Evolutionary conservation across 2,113 vertebrate genomes (phyloP).

Genomic region (Leptobrachium ailaonicum): DNA sequence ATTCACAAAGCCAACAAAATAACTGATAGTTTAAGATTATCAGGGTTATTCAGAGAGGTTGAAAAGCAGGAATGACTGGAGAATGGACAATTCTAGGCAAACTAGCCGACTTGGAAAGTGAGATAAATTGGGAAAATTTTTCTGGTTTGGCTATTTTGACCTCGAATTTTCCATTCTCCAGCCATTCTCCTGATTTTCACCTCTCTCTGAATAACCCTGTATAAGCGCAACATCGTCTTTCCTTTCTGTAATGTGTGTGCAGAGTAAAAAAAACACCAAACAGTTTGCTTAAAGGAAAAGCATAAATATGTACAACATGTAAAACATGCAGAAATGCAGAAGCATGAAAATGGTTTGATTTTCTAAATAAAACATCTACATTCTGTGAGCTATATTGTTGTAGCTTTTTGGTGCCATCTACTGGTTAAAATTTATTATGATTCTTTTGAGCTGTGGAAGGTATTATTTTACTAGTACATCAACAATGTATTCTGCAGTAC

Average conservation of each 20-base stretch:
- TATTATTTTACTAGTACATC: no score
- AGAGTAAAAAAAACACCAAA: background rate
- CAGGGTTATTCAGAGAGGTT: no score
- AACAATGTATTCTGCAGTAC: no score
- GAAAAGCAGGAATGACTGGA: no score
- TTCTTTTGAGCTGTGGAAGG: no score
- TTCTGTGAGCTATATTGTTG: background rate
- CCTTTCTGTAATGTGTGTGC: background rate
- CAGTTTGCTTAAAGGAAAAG: background rate
- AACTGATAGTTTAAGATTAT: background rate
- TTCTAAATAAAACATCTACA: background rate
- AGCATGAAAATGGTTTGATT: background rate
- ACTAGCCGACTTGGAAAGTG: no score
- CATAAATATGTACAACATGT: background rate
- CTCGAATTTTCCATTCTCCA: no score
- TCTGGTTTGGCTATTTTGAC: no score
- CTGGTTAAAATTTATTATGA: constrained; percentile 42
- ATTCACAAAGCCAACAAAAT: background rate
- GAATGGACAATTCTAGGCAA: no score
- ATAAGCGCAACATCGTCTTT: background rate
- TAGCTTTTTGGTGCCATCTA: constrained; percentile 56
- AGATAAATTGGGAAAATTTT: no score
- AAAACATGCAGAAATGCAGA: background rate
- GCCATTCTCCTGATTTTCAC: no score
- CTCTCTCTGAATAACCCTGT: background rate